Evolutionary conservation across 2,113 vertebrate genomes (phyloP).

Genomic region (Brachypodius melanocephalos): DNA sequence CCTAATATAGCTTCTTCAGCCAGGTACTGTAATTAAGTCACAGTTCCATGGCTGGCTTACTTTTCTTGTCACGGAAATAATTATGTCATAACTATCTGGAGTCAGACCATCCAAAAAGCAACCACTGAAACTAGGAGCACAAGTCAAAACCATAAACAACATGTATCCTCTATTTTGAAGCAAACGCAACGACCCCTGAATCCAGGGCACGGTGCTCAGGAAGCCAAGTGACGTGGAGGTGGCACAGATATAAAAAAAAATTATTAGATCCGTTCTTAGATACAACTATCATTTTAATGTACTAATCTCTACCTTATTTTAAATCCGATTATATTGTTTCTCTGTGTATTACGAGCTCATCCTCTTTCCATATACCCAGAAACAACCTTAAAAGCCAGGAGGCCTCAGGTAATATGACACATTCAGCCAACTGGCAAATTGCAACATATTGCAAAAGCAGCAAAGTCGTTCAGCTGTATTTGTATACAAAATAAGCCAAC

Average conservation of each 20-base stretch:
- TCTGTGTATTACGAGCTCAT: not conserved
- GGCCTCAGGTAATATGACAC: slow-evolving; percentile 36
- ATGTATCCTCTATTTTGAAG: not conserved
- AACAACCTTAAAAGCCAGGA: slow-evolving; percentile 6
- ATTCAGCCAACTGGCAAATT: slow-evolving; percentile 10
- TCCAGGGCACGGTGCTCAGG: not conserved
- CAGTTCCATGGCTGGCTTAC: not conserved
- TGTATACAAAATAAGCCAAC: not conserved
- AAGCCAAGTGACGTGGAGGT: not conserved
- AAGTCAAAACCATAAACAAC: not conserved
- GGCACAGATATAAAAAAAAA: not conserved
- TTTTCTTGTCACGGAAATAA: slow-evolving; percentile 19
- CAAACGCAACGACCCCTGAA: not conserved
- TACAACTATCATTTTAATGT: not conserved
- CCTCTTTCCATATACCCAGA: not conserved
- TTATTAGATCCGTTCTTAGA: not conserved
- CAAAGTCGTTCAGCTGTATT: not conserved
- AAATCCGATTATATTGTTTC: not conserved
- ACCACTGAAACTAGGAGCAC: not conserved
- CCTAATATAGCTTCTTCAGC: not conserved
- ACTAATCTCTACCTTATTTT: not conserved
- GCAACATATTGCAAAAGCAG: not conserved
- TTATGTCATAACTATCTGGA: not conserved
- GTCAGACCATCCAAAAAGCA: not conserved
- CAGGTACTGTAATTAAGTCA: slow-evolving; percentile 43